phyloP scores from a whole-genome alignment of 2,113 vertebrate species.

The Hippopotamus amphibius region DNA sequence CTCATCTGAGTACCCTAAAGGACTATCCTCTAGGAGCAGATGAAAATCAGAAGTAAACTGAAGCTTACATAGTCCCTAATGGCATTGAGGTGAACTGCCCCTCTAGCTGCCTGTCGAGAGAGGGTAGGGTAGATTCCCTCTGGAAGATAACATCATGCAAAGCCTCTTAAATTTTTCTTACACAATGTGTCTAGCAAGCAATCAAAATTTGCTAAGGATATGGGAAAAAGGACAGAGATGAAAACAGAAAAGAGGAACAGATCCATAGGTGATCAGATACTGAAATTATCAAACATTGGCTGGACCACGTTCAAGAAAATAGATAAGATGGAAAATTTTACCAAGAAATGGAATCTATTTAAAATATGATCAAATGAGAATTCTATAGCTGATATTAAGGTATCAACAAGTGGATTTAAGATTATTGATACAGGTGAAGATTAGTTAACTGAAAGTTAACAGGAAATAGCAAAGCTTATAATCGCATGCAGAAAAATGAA shows the following conservation, averaged over 20 bases:
- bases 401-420: not conserved
- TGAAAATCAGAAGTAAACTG: not conserved
- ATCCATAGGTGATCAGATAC: not conserved
- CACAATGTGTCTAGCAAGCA: not conserved
- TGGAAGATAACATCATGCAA: not conserved
- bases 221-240: not conserved
- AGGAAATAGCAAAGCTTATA: not conserved
- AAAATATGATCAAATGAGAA: conserved; percentile 12
- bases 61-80: not conserved
- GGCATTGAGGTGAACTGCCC: not conserved
- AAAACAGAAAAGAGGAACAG: not conserved
- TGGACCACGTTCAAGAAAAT: not conserved
- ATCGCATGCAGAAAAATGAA: not conserved
- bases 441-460: not conserved
- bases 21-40: not conserved
- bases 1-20: not conserved
- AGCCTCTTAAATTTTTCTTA: not conserved
- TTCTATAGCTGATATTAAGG: not conserved
- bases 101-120: not conserved
- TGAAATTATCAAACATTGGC: not conserved
- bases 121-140: not conserved
- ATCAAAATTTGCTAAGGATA: not conserved
- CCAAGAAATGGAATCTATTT: not conserved
- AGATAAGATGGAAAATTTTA: conserved; percentile 15
- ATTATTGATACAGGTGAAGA: not conserved